Base-by-base conservation (phyloP, 64 coral and sea anemone genomes). In the Stichodactyla helianthus region DNA sequence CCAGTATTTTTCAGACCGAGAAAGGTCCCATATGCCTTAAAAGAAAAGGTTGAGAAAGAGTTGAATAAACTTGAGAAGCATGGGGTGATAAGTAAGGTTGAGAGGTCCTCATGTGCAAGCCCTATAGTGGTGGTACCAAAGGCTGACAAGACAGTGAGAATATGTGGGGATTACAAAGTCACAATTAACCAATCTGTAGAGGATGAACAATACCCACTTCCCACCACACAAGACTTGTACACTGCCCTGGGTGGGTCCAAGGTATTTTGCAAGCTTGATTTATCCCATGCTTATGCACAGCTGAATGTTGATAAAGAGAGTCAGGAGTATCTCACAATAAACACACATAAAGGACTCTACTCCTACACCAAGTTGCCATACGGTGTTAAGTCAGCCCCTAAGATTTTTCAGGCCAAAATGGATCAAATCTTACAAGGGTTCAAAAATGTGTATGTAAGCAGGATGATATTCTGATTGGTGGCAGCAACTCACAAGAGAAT, bases 141-240 rank as follows among this genome's bases (percentile, higher is more conserved):
- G 58, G 86, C 91, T 64, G 91, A 92, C 71, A 84, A 84, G 67
- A 84, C 91, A 18, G 85, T 86, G 20, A 59, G 89, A 82, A 86
- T 91, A 52, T 92, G 85, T 57, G 85, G 90, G 16, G 78, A 87
- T 74, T 92, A 92, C 61, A 92, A 92, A 22, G 79, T 87, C 35
- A 87, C 78, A 52, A 87, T 92, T 18, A 92, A 92, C 53, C 82
- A 71, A 54, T 82, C 27, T 77, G 79, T 92, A 18, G 79, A 92
- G 53, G 91, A 88, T 88, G 78, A 87, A 54, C 85, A 92, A 62
- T 88, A 92, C 55, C 86, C 91, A 19, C 86, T 92, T 50, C 65
- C 86, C 10, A 88, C 85, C 23, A 56, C 62, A 88, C 85, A 92
- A 17, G 91, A 92, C 54, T 83, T 88, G 54, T 88, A 88, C 77